phyloP scores from a whole-genome alignment of 2,888 invertebrate species.

The Lepidocyrtoides sp. region DNA sequence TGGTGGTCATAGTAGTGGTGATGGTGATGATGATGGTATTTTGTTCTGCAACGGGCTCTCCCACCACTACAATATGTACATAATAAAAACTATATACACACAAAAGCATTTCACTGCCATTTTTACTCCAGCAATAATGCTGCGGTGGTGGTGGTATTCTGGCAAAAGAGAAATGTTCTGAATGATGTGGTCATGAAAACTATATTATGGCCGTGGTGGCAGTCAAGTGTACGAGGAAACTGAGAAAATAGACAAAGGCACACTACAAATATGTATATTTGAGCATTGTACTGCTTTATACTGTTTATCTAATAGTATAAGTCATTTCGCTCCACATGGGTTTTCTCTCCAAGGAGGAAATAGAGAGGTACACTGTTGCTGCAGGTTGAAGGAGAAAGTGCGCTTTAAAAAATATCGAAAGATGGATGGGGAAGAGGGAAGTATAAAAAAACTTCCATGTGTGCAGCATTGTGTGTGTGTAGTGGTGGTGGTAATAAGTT shows the following conservation, averaged over 20 bases:
- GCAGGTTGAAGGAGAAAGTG: neutral
- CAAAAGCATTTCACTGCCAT: neutral
- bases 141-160: neutral
- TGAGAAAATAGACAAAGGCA: neutral
- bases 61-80: slow-evolving; percentile 8
- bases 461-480: neutral
- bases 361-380: neutral
- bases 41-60: neutral
- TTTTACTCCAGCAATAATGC: neutral
- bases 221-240: neutral
- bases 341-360: neutral
- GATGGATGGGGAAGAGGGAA: slow-evolving; percentile 59
- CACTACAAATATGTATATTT: too few species aligned
- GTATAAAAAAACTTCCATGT: slow-evolving; percentile 20
- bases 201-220: neutral
- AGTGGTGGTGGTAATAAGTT: slow-evolving; percentile 60
- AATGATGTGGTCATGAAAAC: slow-evolving; percentile 42
- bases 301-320: too few species aligned
- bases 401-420: slow-evolving; percentile 17
- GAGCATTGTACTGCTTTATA: neutral
- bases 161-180: neutral
- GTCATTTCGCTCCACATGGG: neutral
- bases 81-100: neutral
- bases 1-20: too few species aligned
- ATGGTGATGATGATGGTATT: neutral